Evolutionary conservation across 1,140 invertebrate species (phyloP), one percentile per base, ranked within the genome.

Genomic region (Apis florea): DNA sequence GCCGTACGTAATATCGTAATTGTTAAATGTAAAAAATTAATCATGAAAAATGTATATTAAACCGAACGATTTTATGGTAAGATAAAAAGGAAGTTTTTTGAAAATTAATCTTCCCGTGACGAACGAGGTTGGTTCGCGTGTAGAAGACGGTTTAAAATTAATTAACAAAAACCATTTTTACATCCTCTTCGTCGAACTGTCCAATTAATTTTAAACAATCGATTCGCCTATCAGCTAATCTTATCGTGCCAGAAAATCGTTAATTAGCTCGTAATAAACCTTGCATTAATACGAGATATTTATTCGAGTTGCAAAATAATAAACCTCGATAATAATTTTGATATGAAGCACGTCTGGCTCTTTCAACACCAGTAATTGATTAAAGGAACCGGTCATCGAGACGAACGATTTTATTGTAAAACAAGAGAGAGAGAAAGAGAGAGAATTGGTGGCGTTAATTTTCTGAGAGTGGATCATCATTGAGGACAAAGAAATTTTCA

Each of bases 401-500:
- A 40, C 19, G 15, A 51, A 19, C 15, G 3, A 21, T 66, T 19
- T 10, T 9, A 54, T 54, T 31, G 26, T 31, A 31, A 12, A 56
- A 17, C 31, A 13, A 40, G 31, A 5, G 17, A 9, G 51, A 40
- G 24, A 40, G 31, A 5, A n/a, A n/a, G 24, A 40, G 31, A 5
- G 17, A 9, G 51, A 40, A 40, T 40, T 11, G 51, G 2, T 12
- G 19, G 31, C 3, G 53, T 54, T 53, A 26, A 54, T 54, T 58
- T 47, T 47, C 31, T 59, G 70, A 56, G 26, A 40, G 70, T 15
- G 19, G 4, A 15, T 24, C 17, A 4, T 47, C 40, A n/a, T n/a
- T 21, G 21, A 8, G 10, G 54, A 73, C 71, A 73, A 73, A 73
- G 40, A 13, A 47, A 61, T 59, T 73, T 73, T 59, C 71, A 13